These are phyloP conservation scores for Caenorhabditis sp. DNA, from an alignment of 2,888 invertebrate species.

Conservation along the genomic window DNA sequence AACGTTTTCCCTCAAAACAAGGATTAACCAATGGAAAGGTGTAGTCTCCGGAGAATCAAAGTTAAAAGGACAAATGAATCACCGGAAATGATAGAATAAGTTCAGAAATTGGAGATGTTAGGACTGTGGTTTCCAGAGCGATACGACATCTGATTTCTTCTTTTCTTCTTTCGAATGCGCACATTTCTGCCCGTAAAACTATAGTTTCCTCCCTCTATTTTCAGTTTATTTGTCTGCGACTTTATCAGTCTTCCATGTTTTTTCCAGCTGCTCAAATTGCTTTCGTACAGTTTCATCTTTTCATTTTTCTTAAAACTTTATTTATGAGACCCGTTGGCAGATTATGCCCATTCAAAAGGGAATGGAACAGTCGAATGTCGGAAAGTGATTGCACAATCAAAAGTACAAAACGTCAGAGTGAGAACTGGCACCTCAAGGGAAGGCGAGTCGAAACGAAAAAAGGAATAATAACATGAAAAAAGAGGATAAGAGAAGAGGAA, in stretches of 20 bases:
- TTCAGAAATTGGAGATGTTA: too few species aligned
- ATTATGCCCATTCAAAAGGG: conserved; percentile 50
- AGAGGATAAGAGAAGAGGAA: conserved; percentile 1
- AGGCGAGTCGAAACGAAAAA: conserved; percentile 25
- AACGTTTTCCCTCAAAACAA: conserved; percentile 14
- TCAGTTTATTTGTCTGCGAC: background rate
- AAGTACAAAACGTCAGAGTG: conserved; percentile 11
- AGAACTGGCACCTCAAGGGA: conserved; percentile 21
- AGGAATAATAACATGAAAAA: conserved; percentile 15
- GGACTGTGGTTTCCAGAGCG: too few species aligned
- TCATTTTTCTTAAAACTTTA: conserved; percentile 32
- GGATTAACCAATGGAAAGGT: conserved; percentile 14
- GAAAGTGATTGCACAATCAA: conserved; percentile 13
- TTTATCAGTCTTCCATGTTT: too few species aligned
- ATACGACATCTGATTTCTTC: too few species aligned
- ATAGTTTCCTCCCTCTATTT: background rate
- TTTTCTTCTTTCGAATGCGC: too few species aligned
- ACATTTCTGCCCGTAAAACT: too few species aligned
- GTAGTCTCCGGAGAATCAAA: background rate
- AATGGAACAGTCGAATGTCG: conserved; percentile 28
- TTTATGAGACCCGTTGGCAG: conserved; percentile 23
- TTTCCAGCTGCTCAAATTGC: too few species aligned
- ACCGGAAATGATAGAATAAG: background rate
- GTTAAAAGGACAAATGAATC: background rate
- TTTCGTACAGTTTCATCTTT: conserved; percentile 2